Conservation (phyloP, 2,888 invertebrate genomes). For the Euspilapteryx auroguttella region DNA sequence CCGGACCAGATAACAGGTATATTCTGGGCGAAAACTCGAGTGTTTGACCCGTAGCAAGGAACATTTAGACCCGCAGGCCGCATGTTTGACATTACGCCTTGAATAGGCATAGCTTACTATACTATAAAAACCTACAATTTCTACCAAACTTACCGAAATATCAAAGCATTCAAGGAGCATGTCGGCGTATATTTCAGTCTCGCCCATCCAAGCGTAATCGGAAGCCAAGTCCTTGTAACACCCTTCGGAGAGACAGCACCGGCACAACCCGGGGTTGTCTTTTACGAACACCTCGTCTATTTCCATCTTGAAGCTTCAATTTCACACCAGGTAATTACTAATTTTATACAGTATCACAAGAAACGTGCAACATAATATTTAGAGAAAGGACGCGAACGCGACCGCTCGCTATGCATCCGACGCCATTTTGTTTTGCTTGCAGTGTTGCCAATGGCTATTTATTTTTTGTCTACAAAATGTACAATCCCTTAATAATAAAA, state of each 20-base stretch:
- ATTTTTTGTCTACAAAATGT: too few relatives aligned
- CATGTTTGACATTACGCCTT: too few relatives aligned
- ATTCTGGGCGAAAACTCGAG: too few relatives aligned
- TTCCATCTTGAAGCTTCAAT: conserved; percentile 21
- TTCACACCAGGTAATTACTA: too few relatives aligned
- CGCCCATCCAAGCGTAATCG: conserved; percentile 48
- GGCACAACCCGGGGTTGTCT: conserved; percentile 47
- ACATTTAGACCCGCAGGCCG: too few relatives aligned
- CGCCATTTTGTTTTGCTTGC: conserved; percentile 3
- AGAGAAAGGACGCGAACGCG: background rate
- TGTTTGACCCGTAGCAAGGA: too few relatives aligned
- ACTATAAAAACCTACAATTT: too few relatives aligned
- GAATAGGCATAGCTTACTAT: too few relatives aligned
- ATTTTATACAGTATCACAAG: too few relatives aligned
- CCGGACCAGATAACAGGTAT: too few relatives aligned
- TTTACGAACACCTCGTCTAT: conserved; percentile 43
- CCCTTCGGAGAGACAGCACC: conserved; percentile 51
- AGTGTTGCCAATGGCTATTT: too few relatives aligned
- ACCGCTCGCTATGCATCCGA: conserved; percentile 1
- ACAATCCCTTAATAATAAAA: too few relatives aligned
- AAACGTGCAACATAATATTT: background rate
- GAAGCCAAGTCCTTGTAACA: conserved; percentile 45
- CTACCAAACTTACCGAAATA: conserved; percentile 50
- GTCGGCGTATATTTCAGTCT: conserved; percentile 49
- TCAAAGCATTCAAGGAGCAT: conserved; percentile 51